Conservation (phyloP, 2,797 vertebrate genomes). For the Phataginus tricuspis region DNA sequence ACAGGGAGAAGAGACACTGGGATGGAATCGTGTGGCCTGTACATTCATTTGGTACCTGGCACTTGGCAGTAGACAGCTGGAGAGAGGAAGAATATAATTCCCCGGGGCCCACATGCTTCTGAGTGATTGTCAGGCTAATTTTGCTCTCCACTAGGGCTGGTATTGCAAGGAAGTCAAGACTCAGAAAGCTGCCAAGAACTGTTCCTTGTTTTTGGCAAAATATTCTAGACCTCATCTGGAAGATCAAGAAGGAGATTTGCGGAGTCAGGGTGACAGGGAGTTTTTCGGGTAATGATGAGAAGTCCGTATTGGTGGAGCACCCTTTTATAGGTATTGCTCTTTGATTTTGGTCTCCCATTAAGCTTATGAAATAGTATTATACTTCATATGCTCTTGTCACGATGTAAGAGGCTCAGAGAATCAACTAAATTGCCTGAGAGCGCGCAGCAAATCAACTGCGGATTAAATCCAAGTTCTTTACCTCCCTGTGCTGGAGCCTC, state of each 20-base stretch:
- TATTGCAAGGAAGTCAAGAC: constrained; percentile 60
- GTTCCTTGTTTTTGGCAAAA: constrained; percentile 59
- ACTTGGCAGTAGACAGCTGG: constrained; percentile 47
- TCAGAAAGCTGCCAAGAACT: constrained; percentile 64
- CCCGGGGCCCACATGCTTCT: constrained; percentile 48
- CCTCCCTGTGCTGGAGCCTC: background rate
- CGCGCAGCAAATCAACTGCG: background rate
- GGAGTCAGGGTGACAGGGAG: background rate
- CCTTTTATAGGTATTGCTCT: background rate
- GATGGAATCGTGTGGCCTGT: background rate
- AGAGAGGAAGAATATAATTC: constrained; percentile 58
- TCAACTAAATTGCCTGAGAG: background rate
- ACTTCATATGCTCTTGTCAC: background rate
- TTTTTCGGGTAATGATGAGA: background rate
- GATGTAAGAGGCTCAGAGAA: background rate
- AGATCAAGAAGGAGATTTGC: constrained; percentile 30
- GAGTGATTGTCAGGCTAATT: constrained; percentile 77
- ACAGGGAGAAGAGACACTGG: background rate
- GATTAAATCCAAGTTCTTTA: background rate
- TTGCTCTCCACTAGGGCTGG: constrained; percentile 67
- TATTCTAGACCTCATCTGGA: constrained; percentile 53
- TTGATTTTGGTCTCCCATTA: background rate
- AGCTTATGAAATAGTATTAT: background rate
- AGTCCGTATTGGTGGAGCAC: background rate
- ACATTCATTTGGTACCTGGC: constrained; percentile 26